Evolutionary conservation across 2,888 invertebrate genomes (phyloP).

Genomic region (Nemurella pictetii): DNA sequence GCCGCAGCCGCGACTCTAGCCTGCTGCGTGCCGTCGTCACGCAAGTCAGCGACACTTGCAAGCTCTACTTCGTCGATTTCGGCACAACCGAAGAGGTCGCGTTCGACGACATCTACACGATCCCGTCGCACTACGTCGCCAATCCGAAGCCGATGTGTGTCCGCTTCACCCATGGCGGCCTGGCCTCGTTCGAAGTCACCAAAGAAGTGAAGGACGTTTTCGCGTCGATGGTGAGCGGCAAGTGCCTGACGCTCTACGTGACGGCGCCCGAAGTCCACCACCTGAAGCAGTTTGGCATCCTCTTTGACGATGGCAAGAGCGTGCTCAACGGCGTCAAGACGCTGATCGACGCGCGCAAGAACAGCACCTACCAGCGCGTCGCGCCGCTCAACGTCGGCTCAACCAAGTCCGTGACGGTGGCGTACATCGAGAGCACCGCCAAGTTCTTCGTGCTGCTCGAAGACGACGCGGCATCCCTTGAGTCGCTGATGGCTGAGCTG

Average conservation of each 20-base stretch:
- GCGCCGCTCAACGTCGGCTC: constrained; percentile 18
- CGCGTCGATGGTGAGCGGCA: constrained; percentile 66
- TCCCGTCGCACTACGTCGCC: constrained; percentile 71
- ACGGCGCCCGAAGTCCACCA: constrained; percentile 70
- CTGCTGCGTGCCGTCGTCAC: constrained; percentile 78
- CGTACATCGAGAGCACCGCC: constrained; percentile 69
- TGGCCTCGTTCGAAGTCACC: constrained; percentile 59
- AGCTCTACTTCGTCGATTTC: constrained; percentile 79
- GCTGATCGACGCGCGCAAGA: constrained; percentile 31
- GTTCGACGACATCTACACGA: constrained; percentile 71
- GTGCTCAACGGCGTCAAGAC: constrained; percentile 44
- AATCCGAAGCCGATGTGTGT: constrained; percentile 72
- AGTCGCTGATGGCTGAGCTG: constrained; percentile 69
- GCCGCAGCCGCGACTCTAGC: constrained; percentile 67
- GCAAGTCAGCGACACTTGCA: constrained; percentile 70
- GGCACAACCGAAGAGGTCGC: constrained; percentile 75
- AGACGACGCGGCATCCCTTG: constrained; percentile 61
- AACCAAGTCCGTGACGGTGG: constrained; percentile 56
- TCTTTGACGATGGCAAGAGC: constrained; percentile 55
- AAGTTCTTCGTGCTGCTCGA: constrained; percentile 76
- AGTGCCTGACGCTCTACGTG: constrained; percentile 66
- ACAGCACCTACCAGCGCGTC: background rate
- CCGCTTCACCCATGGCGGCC: constrained; percentile 71
- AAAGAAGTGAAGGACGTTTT: constrained; percentile 71
- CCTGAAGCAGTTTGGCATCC: constrained; percentile 73